These are phyloP conservation scores for Pegoplata infirma DNA, from an alignment of 2,888 invertebrate species.

Conservation along the genomic window DNA sequence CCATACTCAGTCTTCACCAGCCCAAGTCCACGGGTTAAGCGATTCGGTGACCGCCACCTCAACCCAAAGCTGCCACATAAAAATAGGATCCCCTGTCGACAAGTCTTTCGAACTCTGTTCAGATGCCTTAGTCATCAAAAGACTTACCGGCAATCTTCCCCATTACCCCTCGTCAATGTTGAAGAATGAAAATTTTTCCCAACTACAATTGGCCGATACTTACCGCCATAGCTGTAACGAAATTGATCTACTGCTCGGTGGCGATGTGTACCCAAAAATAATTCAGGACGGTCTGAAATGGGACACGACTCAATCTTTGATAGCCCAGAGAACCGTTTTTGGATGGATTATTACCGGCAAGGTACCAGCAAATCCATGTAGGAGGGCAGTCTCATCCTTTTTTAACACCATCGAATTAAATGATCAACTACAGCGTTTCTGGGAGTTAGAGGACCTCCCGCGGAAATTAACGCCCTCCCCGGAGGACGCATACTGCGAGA, in stretches of 20 bases:
- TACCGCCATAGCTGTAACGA: background rate
- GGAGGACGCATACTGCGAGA: constrained; percentile 4
- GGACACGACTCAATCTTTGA: background rate
- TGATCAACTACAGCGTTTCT: no score
- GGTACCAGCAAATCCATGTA: background rate
- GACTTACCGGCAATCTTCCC: background rate
- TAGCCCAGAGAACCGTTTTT: constrained; percentile 13
- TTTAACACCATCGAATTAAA: background rate
- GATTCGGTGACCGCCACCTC: background rate
- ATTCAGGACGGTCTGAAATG: background rate
- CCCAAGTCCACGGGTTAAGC: no score
- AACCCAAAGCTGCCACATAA: background rate
- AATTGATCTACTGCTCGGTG: constrained; percentile 2
- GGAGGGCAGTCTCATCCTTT: background rate
- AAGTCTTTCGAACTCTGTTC: background rate
- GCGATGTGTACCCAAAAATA: constrained; percentile 13
- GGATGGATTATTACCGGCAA: constrained; percentile 22
- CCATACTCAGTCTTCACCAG: no score
- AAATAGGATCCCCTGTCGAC: background rate
- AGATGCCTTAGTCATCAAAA: background rate
- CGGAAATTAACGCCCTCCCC: background rate
- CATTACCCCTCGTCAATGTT: background rate
- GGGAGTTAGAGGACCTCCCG: no score
- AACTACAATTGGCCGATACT: background rate
- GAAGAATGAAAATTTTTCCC: no score